Base-by-base conservation (phyloP, 2,797 vertebrate species). In the Lophotriccus pileatus region DNA sequence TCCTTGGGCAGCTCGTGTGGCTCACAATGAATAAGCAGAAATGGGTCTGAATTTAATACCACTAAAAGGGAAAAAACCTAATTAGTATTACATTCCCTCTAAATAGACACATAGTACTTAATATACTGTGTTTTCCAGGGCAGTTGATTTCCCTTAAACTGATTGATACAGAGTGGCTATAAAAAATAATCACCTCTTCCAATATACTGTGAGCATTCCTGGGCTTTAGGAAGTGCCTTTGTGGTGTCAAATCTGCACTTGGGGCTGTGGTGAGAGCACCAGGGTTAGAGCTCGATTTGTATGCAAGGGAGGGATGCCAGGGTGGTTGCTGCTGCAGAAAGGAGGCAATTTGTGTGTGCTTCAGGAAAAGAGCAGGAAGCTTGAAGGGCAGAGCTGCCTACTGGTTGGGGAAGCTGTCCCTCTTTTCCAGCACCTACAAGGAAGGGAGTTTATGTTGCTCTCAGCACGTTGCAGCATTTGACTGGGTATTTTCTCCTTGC, bases 281-380 rank as follows among this genome's bases (percentile, higher is more conserved):
- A 34, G 62, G 43, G 34, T 21, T 24, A 4, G 49, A 80, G 66
- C 62, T 74, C 10, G 16, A 22, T 69, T 53, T 37, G 52, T 55
- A 5, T 32, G 64, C 8, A 0, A 0, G 1, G 32, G 20, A 25
- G 44, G 2, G 7, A 3, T 4, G 68, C 18, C 3, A 16, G 39
- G 43, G 53, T 46, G 73, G 66, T 4, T 59, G 68, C 39, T 63
- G 70, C 87, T 52, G 72, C 79, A 73, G 58, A 15, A 64, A 49
- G 21, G 2, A 58, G 32, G 62, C 34, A 16, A 3, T 34, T 15
- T 14, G 11, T 12, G 30, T 30, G 32, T 0, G 4, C 47, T 37
- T 63, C 7, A 10, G 69, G 55, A 28, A 39, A 47, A 3, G 44
- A 16, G 27, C 59, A 53, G 62, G 56, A 28, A 80, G 60, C 44